Percentiles rank a stretch among this genome's conserved stretches.
Evolutionary conservation across 2,797 vertebrate species (phyloP).

Genomic region (Falco rusticolus): DNA sequence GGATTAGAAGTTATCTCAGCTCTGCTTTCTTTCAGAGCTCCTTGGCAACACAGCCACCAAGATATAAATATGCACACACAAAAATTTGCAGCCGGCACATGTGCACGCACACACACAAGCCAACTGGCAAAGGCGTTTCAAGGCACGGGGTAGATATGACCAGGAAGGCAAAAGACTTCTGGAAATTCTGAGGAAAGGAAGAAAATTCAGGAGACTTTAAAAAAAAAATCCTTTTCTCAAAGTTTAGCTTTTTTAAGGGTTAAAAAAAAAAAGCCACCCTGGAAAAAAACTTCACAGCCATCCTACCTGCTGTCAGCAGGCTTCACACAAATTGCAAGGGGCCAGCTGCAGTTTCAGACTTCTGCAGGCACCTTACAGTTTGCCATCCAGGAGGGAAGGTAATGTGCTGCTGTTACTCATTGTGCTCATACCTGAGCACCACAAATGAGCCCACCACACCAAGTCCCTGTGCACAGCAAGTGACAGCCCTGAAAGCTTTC

Average conservation of each 20-base stretch:
- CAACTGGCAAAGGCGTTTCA: conserved; percentile 27
- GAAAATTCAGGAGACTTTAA: background rate
- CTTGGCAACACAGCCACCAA: conserved; percentile 81
- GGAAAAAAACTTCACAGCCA: background rate
- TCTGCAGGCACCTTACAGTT: no score
- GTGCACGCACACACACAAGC: conserved; percentile 35
- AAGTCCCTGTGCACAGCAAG: background rate
- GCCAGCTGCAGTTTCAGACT: background rate
- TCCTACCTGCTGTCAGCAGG: background rate
- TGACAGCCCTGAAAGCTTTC: background rate
- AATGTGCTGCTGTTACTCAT: background rate
- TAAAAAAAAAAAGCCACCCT: background rate
- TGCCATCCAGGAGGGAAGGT: background rate
- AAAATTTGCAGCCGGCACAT: conserved; percentile 52
- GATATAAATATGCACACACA: conserved; percentile 83
- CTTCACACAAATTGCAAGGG: background rate
- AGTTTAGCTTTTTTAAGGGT: background rate
- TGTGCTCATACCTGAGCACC: background rate
- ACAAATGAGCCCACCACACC: background rate
- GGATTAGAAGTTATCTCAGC: conserved; percentile 87
- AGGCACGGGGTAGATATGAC: background rate
- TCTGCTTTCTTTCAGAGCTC: conserved; percentile 86
- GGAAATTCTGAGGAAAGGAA: background rate
- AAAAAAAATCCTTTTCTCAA: background rate
- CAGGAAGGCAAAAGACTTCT: background rate